phyloP scores from a whole-genome alignment of 2,888 invertebrate genomes.

The Odontocolon sp. region DNA sequence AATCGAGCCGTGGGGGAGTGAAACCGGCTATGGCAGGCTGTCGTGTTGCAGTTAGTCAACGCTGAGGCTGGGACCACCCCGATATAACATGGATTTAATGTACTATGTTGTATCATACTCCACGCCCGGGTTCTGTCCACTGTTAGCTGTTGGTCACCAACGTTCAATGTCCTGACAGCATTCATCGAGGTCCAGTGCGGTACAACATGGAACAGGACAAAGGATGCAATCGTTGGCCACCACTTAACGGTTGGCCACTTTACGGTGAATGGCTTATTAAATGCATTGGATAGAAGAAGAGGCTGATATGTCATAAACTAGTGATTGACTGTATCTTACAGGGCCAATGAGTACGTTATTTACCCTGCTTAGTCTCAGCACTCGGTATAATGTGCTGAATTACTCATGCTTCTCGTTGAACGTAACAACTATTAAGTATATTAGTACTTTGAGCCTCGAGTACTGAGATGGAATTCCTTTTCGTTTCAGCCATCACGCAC shows the following conservation, averaged over 20 bases:
- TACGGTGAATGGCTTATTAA: too few relatives aligned
- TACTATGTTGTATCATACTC: neutral
- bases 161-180: too few relatives aligned
- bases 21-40: slow-evolving; percentile 73
- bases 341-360: too few relatives aligned
- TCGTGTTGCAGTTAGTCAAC: slow-evolving; percentile 76
- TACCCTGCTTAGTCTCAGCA: neutral
- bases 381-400: slow-evolving; percentile 6
- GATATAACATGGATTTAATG: slow-evolving; percentile 35
- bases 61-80: slow-evolving; percentile 73
- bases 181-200: too few relatives aligned
- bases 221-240: too few relatives aligned
- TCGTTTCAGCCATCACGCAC: slow-evolving; percentile 17
- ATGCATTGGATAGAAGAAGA: too few relatives aligned
- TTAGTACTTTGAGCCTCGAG: slow-evolving; percentile 1
- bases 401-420: slow-evolving; percentile 1
- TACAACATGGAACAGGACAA: too few relatives aligned
- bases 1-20: slow-evolving; percentile 70
- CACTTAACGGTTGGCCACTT: too few relatives aligned
- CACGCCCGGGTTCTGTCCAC: neutral
- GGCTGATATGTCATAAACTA: too few relatives aligned
- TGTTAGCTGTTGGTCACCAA: too few relatives aligned
- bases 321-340: too few relatives aligned
- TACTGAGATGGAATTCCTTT: neutral
- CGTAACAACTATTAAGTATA: slow-evolving; percentile 3